Percentiles rank a stretch among this genome's conserved stretches.
phyloP scores from a whole-genome alignment of 2,888 invertebrate species.

The Ormyrus nitidulus region DNA sequence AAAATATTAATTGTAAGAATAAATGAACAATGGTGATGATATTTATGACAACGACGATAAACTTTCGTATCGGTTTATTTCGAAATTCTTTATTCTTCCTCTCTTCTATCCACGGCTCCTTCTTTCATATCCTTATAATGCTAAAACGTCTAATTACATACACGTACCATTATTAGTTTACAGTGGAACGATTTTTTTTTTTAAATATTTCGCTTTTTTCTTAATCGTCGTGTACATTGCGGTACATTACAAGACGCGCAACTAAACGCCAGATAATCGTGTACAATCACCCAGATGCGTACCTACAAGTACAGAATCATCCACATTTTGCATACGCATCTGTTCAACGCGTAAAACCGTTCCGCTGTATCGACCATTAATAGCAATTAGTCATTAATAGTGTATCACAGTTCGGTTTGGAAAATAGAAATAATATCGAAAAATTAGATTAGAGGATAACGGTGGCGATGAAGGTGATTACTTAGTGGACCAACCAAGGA shows the following conservation, averaged over 20 bases:
- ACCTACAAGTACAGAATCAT: conserved; percentile 16
- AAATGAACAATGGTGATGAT: conserved; percentile 50
- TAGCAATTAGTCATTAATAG: conserved; percentile 67
- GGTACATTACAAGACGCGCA: conserved; percentile 7
- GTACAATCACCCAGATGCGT: background rate
- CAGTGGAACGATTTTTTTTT: conserved; percentile 52
- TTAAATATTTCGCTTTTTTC: background rate
- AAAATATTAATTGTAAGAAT: conserved; percentile 52
- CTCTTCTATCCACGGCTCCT: conserved; percentile 56
- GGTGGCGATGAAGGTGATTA: conserved; percentile 50
- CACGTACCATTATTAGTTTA: conserved; percentile 58
- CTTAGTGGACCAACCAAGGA: conserved; percentile 52
- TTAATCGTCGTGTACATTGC: background rate
- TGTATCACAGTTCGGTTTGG: conserved; percentile 75
- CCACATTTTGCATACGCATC: background rate
- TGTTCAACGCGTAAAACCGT: conserved; percentile 40
- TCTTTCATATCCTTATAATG: conserved; percentile 60
- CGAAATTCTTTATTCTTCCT: conserved; percentile 61
- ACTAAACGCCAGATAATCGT: conserved; percentile 12
- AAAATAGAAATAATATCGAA: conserved; percentile 67
- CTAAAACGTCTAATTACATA: conserved; percentile 71
- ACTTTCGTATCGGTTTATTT: conserved; percentile 47
- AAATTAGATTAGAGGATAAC: conserved; percentile 55
- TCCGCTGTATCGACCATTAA: conserved; percentile 60
- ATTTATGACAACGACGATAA: conserved; percentile 49